A percentile compares a stretch with the other conserved stretches of the same genome.
Evolutionary conservation across 2,113 vertebrate species (phyloP).

Genomic region (Microtus richardsoni): DNA sequence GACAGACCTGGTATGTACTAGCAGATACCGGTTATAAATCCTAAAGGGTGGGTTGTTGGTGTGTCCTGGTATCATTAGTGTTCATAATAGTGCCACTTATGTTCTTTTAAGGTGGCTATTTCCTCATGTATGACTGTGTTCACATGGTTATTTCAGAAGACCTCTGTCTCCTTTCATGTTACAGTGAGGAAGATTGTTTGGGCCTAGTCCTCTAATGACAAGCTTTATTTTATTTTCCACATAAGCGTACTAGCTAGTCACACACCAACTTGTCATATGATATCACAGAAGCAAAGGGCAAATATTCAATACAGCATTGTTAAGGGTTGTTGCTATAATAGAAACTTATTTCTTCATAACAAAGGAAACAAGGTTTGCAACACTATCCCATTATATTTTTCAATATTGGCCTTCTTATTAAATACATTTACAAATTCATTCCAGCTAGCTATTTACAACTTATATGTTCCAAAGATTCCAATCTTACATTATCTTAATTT

Average conservation of each 20-base stretch:
- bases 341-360: neutral
- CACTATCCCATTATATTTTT: neutral
- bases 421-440: constrained; percentile 19
- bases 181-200: constrained; percentile 1
- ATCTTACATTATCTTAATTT: neutral
- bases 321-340: neutral
- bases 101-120: neutral
- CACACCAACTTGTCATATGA: neutral
- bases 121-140: neutral
- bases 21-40: neutral
- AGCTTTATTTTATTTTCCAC: neutral
- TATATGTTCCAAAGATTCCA: neutral
- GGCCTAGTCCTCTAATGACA: neutral
- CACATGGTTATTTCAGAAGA: neutral
- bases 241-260: neutral
- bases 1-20: constrained; percentile 91
- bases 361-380: constrained; percentile 10
- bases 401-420: neutral
- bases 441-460: neutral
- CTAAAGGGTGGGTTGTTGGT: neutral
- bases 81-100: neutral
- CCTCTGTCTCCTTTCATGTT: neutral
- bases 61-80: neutral
- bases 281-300: neutral
- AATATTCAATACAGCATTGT: neutral